phyloP scores from a whole-genome alignment of 2,797 vertebrate species.

The Rhinatrema bivittatum region DNA sequence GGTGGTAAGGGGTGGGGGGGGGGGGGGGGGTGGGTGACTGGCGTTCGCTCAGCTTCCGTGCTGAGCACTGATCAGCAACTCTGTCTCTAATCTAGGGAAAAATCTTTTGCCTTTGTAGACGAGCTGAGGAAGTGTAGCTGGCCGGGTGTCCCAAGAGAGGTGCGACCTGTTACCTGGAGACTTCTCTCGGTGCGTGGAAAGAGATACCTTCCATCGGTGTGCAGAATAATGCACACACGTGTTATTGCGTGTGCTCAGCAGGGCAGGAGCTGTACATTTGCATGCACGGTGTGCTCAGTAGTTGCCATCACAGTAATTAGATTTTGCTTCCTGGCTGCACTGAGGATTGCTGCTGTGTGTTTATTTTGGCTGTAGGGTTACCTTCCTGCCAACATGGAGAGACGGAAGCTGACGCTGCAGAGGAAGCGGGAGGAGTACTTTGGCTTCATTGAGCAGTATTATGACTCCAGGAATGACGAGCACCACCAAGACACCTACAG shows the following conservation, averaged over 20 bases:
- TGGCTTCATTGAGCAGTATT: conserved; percentile 97
- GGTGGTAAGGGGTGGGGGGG: not conserved
- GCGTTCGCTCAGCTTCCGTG: too few species aligned
- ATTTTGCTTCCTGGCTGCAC: too few species aligned
- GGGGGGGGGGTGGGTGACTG: not conserved
- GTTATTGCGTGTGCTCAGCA: accelerated
- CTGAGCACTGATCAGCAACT: too few species aligned
- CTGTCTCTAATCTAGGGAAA: conserved; percentile 18
- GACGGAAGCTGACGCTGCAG: conserved; percentile 80
- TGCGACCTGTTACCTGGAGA: conserved; percentile 92
- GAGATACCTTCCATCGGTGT: not conserved
- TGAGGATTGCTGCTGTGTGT: accelerated
- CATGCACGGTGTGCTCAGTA: not conserved
- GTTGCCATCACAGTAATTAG: not conserved
- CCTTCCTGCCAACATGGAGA: conserved; percentile 87
- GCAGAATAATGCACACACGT: accelerated
- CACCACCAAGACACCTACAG: conserved; percentile 93
- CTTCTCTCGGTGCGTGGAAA: conserved; percentile 83
- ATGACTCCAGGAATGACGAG: conserved; percentile 92
- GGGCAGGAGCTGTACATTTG: too few species aligned
- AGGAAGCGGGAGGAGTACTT: conserved; percentile 95
- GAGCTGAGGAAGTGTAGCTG: conserved; percentile 94
- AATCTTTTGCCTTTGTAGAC: conserved; percentile 67
- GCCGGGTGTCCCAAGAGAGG: conserved; percentile 90
- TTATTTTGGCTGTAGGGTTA: conserved; percentile 69